Evolutionary conservation across 2,888 invertebrate genomes (phyloP).

Genomic region (Vanessa cardui): DNA sequence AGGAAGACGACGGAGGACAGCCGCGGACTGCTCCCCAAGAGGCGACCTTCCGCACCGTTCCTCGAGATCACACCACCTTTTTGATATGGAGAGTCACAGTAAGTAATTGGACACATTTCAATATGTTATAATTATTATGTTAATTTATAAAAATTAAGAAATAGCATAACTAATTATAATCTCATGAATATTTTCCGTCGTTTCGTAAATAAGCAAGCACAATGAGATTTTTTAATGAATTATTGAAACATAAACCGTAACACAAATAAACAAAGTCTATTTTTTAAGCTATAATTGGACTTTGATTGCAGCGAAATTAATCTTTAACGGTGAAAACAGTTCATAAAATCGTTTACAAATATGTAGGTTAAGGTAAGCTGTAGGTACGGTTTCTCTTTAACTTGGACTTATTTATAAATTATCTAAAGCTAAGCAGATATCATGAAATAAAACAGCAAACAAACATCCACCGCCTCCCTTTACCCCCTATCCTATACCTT

Average conservation of each 20-base stretch:
- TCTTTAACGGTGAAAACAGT: constrained; percentile 26
- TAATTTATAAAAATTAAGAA: too few relatives aligned
- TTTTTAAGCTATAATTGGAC: constrained; percentile 18
- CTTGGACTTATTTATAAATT: neutral
- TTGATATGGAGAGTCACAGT: constrained; percentile 95
- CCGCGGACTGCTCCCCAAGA: constrained; percentile 73
- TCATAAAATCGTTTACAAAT: constrained; percentile 14
- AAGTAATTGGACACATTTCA: constrained; percentile 42
- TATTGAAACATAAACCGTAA: too few relatives aligned
- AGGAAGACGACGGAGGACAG: constrained; percentile 76
- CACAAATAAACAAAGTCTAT: constrained; percentile 2
- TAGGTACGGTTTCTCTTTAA: constrained; percentile 8
- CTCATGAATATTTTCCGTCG: too few relatives aligned
- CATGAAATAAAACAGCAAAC: too few relatives aligned
- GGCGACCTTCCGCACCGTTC: constrained; percentile 90
- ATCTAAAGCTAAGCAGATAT: neutral
- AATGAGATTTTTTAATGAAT: too few relatives aligned
- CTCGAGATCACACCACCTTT: constrained; percentile 90
- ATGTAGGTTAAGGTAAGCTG: constrained; percentile 18
- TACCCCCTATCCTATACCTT: too few relatives aligned
- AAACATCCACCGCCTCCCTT: too few relatives aligned
- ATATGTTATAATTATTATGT: too few relatives aligned
- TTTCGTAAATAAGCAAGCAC: too few relatives aligned
- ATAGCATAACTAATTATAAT: too few relatives aligned
- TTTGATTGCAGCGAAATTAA: constrained; percentile 27